phyloP scores from a whole-genome alignment of 2,888 invertebrate genomes.

The Melanostoma mellinum region DNA sequence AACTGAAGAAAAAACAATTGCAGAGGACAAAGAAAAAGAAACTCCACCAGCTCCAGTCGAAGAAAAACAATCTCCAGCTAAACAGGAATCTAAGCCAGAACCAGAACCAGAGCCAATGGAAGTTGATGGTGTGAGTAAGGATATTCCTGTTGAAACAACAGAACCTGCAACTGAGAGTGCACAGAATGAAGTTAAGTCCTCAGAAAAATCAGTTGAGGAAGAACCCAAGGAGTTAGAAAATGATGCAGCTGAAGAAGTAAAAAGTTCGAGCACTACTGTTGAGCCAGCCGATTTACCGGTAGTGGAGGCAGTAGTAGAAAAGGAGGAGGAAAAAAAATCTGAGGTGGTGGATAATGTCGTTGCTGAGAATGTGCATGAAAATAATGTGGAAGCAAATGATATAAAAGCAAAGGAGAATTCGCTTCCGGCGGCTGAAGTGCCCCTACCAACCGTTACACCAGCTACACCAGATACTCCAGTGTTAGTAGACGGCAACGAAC shows the following conservation, averaged over 20 bases:
- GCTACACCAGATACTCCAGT: slow-evolving; percentile 36
- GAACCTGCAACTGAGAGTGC: slow-evolving; percentile 22
- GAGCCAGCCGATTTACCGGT: slow-evolving; percentile 18
- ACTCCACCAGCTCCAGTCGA: slow-evolving; percentile 43
- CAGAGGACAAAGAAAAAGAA: slow-evolving; percentile 31
- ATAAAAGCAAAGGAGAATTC: slow-evolving; percentile 46
- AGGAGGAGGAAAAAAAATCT: slow-evolving; percentile 17
- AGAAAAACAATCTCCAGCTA: slow-evolving; percentile 59
- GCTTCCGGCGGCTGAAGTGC: slow-evolving; percentile 33
- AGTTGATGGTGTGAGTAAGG: slow-evolving; percentile 76
- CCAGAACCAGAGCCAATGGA: slow-evolving; percentile 80
- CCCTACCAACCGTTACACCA: slow-evolving; percentile 41
- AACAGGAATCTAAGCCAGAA: slow-evolving; percentile 75
- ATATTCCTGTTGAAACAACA: slow-evolving; percentile 43
- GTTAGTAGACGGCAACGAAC: slow-evolving; percentile 59
- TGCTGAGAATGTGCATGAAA: slow-evolving; percentile 46
- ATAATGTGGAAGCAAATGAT: slow-evolving; percentile 55
- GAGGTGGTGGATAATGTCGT: slow-evolving; percentile 28
- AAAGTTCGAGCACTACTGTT: slow-evolving; percentile 57
- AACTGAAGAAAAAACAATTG: slow-evolving; percentile 9
- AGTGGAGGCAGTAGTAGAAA: background rate
- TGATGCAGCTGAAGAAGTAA: slow-evolving; percentile 52
- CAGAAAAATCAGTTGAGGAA: slow-evolving; percentile 49
- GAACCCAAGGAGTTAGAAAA: slow-evolving; percentile 63
- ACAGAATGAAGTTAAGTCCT: slow-evolving; percentile 51